These are phyloP conservation scores for Bombus consobrinus DNA, from an alignment of 1,140 invertebrate genomes.

Conservation along the genomic window DNA sequence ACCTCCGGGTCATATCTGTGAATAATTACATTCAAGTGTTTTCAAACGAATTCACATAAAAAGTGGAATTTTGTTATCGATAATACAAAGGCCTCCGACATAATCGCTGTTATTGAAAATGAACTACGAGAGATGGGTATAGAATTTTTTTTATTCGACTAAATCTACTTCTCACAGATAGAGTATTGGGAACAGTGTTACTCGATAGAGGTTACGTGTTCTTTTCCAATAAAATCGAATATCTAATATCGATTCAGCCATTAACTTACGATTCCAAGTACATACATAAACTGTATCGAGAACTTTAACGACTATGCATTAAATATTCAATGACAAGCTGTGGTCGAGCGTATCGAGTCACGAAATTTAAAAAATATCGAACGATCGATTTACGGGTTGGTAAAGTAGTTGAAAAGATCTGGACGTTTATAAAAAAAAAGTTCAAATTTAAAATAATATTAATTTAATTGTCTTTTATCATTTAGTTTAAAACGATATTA, in stretches of 20 bases:
- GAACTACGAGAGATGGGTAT: conserved; percentile 9
- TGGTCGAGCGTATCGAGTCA: not conserved
- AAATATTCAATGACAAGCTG: not conserved
- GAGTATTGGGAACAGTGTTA: not conserved
- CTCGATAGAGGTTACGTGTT: conserved; percentile 7
- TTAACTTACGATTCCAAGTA: not conserved
- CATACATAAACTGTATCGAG: conserved; percentile 1
- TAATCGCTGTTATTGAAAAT: not conserved
- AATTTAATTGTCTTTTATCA: not conserved
- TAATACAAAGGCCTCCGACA: not conserved
- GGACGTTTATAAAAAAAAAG: not conserved
- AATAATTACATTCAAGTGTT: not conserved
- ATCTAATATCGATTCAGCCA: not conserved
- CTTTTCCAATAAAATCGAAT: not conserved
- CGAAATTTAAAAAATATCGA: not conserved
- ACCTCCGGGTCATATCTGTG: not conserved
- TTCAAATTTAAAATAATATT: not conserved
- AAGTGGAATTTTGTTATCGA: not conserved
- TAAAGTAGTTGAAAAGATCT: not conserved
- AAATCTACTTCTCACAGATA: too few species aligned
- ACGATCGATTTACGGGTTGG: not conserved
- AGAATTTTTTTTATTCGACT: not conserved
- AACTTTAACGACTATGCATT: not conserved
- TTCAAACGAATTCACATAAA: not conserved
- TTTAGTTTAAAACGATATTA: not conserved